These are phyloP conservation scores for Anneissia japonica DNA, from an alignment of 35 echinoderm and acorn worm genomes.

Conservation along the genomic window DNA sequence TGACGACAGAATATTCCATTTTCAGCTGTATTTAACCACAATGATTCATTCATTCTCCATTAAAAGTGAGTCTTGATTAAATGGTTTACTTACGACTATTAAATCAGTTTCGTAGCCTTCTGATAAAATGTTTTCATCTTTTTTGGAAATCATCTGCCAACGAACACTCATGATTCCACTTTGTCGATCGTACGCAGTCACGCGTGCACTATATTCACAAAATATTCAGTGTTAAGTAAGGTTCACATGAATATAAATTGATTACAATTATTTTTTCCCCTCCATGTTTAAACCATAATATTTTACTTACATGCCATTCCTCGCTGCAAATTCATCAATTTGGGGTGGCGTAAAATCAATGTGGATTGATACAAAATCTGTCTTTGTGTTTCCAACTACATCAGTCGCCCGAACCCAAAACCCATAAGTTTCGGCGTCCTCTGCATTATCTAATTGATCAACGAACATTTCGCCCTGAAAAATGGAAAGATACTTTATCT, in stretches of 20 bases:
- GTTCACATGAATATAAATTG: too few species aligned
- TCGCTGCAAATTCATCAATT: not conserved
- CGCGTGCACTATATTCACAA: not conserved
- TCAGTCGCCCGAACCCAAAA: not conserved
- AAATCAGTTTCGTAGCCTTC: not conserved
- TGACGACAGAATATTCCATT: too few species aligned
- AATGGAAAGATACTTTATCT: too few species aligned
- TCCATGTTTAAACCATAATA: too few species aligned
- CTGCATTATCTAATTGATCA: not conserved
- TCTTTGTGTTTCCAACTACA: not conserved
- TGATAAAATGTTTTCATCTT: not conserved
- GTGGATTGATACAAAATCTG: not conserved
- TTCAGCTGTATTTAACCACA: too few species aligned
- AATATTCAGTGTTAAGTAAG: too few species aligned
- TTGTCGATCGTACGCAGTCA: not conserved
- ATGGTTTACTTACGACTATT: too few species aligned
- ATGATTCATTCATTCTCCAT: too few species aligned
- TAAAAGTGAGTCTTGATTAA: too few species aligned
- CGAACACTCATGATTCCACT: not conserved
- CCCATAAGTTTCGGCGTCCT: not conserved
- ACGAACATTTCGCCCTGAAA: not conserved
- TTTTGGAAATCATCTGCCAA: not conserved
- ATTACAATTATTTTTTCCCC: too few species aligned
- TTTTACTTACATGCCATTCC: too few species aligned
- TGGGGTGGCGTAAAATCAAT: not conserved